phyloP scores from a whole-genome alignment of 2,888 invertebrate genomes.

The Tetranychus piercei region DNA sequence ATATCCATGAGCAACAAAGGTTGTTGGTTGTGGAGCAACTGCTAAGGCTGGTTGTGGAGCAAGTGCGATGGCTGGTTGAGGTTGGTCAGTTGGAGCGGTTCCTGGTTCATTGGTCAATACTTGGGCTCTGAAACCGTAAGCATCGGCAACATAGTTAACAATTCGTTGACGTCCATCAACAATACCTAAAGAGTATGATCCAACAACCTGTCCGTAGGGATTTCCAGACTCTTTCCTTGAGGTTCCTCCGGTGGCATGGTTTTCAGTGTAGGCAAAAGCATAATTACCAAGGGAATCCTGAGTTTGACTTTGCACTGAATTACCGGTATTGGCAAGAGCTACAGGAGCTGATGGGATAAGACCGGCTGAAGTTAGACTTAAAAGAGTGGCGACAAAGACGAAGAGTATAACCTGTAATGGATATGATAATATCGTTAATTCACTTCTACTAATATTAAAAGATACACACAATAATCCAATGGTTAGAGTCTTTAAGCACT shows the following conservation, averaged over 20 bases:
- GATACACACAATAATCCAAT: neutral
- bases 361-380: neutral
- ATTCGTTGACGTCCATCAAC: conserved; percentile 27
- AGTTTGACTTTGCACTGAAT: conserved; percentile 26
- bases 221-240: conserved; percentile 27
- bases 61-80: neutral
- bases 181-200: conserved; percentile 27
- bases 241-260: conserved; percentile 27
- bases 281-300: conserved; percentile 28
- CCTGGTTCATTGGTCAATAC: conserved; percentile 27
- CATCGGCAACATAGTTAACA: conserved; percentile 28
- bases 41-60: neutral
- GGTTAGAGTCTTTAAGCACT: neutral
- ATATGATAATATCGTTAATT: neutral
- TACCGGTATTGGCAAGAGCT: conserved; percentile 23
- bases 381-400: neutral
- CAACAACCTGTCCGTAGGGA: conserved; percentile 24
- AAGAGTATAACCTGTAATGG: neutral
- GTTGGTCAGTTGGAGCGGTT: conserved; percentile 13
- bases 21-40: neutral
- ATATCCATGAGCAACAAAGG: neutral
- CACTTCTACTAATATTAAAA: neutral
- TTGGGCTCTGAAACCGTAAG: conserved; percentile 25
- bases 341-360: neutral
- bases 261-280: conserved; percentile 28